Percentiles rank a stretch among this genome's conserved stretches.
Conservation (phyloP, 2,797 vertebrate genomes). For the Lagodon rhomboides region DNA sequence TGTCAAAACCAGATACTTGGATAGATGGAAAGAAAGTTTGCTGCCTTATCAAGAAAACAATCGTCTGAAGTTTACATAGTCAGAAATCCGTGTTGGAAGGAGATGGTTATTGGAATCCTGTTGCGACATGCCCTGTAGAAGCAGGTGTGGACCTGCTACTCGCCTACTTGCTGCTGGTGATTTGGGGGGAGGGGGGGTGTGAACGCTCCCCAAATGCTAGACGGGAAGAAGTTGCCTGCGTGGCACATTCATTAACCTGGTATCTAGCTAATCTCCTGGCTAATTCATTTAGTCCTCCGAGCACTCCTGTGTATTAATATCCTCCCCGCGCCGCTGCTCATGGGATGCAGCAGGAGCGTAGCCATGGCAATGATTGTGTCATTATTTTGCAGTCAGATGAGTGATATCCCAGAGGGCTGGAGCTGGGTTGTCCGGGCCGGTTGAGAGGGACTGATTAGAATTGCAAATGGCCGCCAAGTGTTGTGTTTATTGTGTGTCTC, state of each 20-base stretch:
- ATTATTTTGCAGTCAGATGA: constrained; percentile 86
- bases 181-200: constrained; percentile 16
- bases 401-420: constrained; percentile 85
- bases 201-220: constrained; percentile 37
- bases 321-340: constrained; percentile 67
- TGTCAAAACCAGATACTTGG: constrained; percentile 58
- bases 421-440: constrained; percentile 78
- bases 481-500: constrained; percentile 89
- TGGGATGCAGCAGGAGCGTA: constrained; percentile 74
- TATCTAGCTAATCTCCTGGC: constrained; percentile 81
- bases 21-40: constrained; percentile 40
- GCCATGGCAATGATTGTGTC: constrained; percentile 87
- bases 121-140: constrained; percentile 62
- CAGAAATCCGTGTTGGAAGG: constrained; percentile 47
- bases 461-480: constrained; percentile 86
- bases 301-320: constrained; percentile 83
- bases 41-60: constrained; percentile 55
- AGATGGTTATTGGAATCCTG: constrained; percentile 78
- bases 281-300: constrained; percentile 84
- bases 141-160: constrained; percentile 76
- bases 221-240: constrained; percentile 58
- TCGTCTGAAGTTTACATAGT: constrained; percentile 74
- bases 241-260: constrained; percentile 82
- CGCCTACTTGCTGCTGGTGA: constrained; percentile 36
- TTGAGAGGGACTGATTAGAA: constrained; percentile 85